Evolutionary conservation across 92 coral and sea anemone genomes (phyloP).

Genomic region (Bergia puertoricense): DNA sequence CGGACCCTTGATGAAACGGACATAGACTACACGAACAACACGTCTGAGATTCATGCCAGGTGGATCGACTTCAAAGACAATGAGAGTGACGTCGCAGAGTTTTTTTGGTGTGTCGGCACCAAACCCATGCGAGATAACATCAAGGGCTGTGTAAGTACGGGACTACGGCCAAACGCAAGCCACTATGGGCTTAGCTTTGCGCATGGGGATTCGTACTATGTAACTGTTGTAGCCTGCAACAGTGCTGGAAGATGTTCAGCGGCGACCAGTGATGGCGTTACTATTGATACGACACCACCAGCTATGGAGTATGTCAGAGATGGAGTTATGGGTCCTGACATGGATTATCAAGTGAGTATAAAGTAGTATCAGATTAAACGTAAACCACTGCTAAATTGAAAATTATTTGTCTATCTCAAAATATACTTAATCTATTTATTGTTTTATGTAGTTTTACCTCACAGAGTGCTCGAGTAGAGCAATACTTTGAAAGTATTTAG

Average conservation of each 20-base stretch:
- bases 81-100: slow-evolving; percentile 84
- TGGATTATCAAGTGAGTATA: slow-evolving; percentile 87
- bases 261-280: slow-evolving; percentile 84
- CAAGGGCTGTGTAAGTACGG: slow-evolving; percentile 83
- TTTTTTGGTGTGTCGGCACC: slow-evolving; percentile 92
- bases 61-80: slow-evolving; percentile 95
- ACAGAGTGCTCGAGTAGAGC: no score
- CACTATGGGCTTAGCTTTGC: slow-evolving; percentile 72
- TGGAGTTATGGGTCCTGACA: slow-evolving; percentile 96
- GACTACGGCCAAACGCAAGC: slow-evolving; percentile 79
- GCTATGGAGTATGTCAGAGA: slow-evolving; percentile 86
- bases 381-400: no score
- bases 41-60: slow-evolving; percentile 84
- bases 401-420: no score
- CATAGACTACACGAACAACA: slow-evolving; percentile 80
- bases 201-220: slow-evolving; percentile 81
- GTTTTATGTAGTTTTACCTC: no score
- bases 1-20: slow-evolving; percentile 84
- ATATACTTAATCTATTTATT: no score
- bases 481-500: no score
- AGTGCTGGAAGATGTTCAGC: slow-evolving; percentile 94
- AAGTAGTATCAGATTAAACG: not conserved
- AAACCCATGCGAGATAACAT: slow-evolving; percentile 85
- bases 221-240: slow-evolving; percentile 94
- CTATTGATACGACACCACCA: slow-evolving; percentile 92